Conservation (phyloP, 2,113 vertebrate species). For the Chaetura pelagica region DNA sequence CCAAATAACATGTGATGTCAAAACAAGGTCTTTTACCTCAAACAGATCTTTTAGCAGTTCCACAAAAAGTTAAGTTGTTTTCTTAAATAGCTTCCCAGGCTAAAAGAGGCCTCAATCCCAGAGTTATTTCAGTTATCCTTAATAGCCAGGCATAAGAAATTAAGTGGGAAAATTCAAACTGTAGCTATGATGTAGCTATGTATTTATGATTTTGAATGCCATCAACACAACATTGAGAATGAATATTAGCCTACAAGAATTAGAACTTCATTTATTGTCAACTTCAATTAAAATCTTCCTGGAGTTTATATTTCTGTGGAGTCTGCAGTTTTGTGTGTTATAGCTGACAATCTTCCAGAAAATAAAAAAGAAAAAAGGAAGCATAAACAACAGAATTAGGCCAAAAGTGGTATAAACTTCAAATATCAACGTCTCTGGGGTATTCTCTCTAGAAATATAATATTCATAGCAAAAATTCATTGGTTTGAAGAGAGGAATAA, state of each 20-base stretch:
- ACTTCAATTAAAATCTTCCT: not conserved
- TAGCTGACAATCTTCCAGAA: not conserved
- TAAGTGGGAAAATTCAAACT: not conserved
- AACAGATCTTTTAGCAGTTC: not conserved
- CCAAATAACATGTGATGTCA: not conserved
- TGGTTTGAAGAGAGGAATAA: not conserved
- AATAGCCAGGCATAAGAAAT: not conserved
- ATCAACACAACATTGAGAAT: not conserved
- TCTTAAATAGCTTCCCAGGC: not conserved
- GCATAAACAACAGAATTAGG: not conserved
- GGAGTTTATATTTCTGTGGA: not conserved
- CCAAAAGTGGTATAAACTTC: not conserved
- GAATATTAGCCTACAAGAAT: not conserved
- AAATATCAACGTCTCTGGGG: not conserved
- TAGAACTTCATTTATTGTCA: not conserved
- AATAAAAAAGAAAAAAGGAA: not conserved
- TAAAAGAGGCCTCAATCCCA: not conserved
- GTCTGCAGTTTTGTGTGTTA: not conserved
- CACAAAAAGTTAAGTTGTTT: not conserved
- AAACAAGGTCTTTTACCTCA: not conserved
- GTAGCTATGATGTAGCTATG: not conserved
- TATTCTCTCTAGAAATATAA: not conserved
- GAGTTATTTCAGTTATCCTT: not conserved
- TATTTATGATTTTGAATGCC: not conserved
- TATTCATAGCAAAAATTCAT: slow-evolving; percentile 1